Evolutionary conservation across 2,797 vertebrate species (phyloP), one percentile per base, ranked within the genome.

Genomic region (Capromys pilorides): DNA sequence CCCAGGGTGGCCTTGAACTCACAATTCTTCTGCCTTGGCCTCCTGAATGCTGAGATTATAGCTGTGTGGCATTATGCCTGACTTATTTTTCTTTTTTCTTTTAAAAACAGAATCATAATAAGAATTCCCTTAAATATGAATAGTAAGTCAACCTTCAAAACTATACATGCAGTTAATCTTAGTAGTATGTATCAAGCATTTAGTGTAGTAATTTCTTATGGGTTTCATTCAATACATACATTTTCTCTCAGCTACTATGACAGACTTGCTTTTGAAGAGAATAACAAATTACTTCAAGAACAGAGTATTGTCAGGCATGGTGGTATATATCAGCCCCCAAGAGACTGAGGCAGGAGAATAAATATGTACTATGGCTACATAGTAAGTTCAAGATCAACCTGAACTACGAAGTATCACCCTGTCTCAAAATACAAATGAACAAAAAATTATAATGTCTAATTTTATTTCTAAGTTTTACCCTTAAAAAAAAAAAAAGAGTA

Each of bases 121-220:
- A 79, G 71, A 75, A 89, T 18, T 80, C 80, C 88, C 14, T 95
- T 94, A 69, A 94, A 88, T 93, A 85, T 67, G 91, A 69, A 67
- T 28, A 91, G 77, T 82, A 94, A 90, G 81, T 39, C 51, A 88
- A 81, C 11, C 83, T 71, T 88, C 62, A 87, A 92, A 95, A 94
- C 84, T 64, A 61, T n/a, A 93, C 80, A 80, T 51, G 3, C 16
- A 83, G 33, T 87, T 90, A 64, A 90, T 87, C 86, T 90, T 86
- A 62, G 51, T 83, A 73, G n/a, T 71, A 77, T 21, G 5, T 69
- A 22, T 80, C 36, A 89, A 89, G 81, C 28, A 80, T 88, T 69
- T 39, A 71, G 69, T 39, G 21, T 33, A 93, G 19, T 59, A 21
- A 82, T 31, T 54, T 87, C 14, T 85, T 94, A 59, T 85, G 36